Conservation (phyloP, 2,113 vertebrate genomes). For the Cyprinodon brontotheroides region DNA sequence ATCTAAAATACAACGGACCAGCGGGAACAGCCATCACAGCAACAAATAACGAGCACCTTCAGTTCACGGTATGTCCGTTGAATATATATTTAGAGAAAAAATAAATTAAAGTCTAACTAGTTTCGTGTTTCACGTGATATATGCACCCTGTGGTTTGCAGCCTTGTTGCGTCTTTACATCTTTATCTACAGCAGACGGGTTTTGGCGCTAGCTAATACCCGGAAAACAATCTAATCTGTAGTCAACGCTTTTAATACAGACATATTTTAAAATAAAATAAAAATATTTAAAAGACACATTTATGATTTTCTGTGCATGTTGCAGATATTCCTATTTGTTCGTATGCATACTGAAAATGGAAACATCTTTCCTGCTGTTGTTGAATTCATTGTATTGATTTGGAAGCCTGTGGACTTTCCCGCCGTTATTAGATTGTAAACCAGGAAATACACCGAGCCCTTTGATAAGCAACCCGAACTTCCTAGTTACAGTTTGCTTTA, state of each 20-base stretch:
- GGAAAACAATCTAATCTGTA: slow-evolving; percentile 46
- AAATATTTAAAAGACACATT: background rate
- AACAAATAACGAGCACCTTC: slow-evolving; percentile 50
- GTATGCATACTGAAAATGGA: background rate
- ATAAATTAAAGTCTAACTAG: background rate
- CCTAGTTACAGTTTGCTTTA: background rate
- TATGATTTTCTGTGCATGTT: background rate
- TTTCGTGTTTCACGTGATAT: slow-evolving; percentile 30
- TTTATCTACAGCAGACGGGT: slow-evolving; percentile 14
- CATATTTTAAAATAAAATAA: background rate
- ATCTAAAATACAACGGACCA: slow-evolving; percentile 31
- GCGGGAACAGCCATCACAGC: slow-evolving; percentile 60
- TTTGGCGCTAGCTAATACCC: slow-evolving; percentile 62
- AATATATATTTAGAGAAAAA: slow-evolving; percentile 11
- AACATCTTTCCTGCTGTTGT: background rate
- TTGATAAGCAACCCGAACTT: background rate
- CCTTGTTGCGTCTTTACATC: background rate
- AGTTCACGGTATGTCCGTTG: slow-evolving; percentile 4
- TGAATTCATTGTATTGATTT: slow-evolving; percentile 15
- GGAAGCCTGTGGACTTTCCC: slow-evolving; percentile 32
- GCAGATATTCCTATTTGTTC: background rate
- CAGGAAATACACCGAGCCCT: slow-evolving; percentile 51
- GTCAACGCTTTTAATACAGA: slow-evolving; percentile 5
- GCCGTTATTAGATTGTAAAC: slow-evolving; percentile 22
- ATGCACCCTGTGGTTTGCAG: background rate